Evolutionary conservation across 2,113 vertebrate species (phyloP).

Genomic region (Callospermophilus lateralis): DNA sequence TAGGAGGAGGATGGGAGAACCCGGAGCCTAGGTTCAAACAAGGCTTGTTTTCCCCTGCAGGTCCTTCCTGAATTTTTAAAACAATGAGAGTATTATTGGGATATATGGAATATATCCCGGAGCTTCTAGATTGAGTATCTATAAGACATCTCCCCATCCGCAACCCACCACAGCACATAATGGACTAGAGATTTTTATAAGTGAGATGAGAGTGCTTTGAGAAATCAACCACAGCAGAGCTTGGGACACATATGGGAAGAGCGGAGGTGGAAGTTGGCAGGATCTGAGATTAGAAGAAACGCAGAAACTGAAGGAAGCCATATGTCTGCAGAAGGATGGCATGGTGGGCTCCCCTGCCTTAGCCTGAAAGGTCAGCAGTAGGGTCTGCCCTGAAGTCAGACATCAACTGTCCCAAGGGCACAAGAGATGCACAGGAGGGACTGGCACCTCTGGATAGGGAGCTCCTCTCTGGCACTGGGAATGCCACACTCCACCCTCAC

Average conservation of each 20-base stretch:
- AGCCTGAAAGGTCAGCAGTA: neutral
- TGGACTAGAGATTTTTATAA: neutral
- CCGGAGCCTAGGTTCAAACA: neutral
- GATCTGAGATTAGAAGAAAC: neutral
- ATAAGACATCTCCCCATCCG: neutral
- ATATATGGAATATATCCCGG: neutral
- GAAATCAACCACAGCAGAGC: neutral
- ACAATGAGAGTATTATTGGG: neutral
- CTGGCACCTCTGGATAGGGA: neutral
- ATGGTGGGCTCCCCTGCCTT: neutral
- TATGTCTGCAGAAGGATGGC: neutral
- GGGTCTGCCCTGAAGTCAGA: neutral
- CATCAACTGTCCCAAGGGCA: neutral
- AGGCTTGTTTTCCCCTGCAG: neutral
- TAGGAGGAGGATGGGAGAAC: neutral
- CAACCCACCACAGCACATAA: neutral
- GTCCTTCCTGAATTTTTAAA: neutral
- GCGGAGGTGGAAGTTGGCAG: neutral
- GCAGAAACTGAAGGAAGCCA: neutral
- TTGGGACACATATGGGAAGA: neutral
- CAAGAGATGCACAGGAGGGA: neutral
- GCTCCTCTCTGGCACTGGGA: neutral
- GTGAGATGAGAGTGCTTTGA: neutral
- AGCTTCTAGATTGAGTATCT: neutral
- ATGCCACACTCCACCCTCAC: neutral